Evolutionary conservation across 2,797 vertebrate genomes (phyloP).

Genomic region (Chrosomus eos): DNA sequence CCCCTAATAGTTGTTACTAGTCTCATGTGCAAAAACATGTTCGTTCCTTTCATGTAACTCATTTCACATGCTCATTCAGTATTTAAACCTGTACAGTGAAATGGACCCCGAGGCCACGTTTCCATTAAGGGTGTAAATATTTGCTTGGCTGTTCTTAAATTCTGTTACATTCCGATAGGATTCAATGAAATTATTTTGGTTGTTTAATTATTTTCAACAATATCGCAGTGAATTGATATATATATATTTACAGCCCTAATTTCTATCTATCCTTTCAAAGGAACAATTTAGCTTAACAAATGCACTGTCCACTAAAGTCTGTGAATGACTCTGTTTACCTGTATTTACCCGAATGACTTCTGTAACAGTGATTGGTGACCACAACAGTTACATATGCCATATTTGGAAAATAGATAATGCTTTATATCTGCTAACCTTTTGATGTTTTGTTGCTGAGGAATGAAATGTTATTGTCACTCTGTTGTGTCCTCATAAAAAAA

Average conservation of each 20-base stretch:
- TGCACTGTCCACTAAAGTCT: neutral
- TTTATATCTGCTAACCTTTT: neutral
- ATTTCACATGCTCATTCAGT: slow-evolving; percentile 49
- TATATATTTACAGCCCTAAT: neutral
- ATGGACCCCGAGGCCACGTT: slow-evolving; percentile 8
- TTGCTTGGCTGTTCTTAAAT: neutral
- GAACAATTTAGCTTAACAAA: neutral
- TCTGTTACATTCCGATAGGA: neutral
- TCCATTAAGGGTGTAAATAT: neutral
- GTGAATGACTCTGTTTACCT: neutral
- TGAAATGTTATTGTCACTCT: neutral
- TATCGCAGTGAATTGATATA: neutral
- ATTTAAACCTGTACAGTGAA: slow-evolving; percentile 46
- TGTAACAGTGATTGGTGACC: neutral
- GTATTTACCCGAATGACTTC: too few species aligned
- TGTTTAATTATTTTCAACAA: neutral
- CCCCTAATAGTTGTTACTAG: neutral
- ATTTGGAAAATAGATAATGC: neutral
- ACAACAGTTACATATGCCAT: neutral
- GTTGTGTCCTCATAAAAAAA: neutral
- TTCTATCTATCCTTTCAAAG: neutral
- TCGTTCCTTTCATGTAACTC: neutral
- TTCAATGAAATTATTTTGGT: neutral
- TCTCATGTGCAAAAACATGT: slow-evolving; percentile 24
- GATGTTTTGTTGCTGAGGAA: slow-evolving; percentile 1